Evolutionary conservation across 2,113 vertebrate genomes (phyloP), one percentile per base, ranked within the genome.

Genomic region (Formicarius rufipectus): DNA sequence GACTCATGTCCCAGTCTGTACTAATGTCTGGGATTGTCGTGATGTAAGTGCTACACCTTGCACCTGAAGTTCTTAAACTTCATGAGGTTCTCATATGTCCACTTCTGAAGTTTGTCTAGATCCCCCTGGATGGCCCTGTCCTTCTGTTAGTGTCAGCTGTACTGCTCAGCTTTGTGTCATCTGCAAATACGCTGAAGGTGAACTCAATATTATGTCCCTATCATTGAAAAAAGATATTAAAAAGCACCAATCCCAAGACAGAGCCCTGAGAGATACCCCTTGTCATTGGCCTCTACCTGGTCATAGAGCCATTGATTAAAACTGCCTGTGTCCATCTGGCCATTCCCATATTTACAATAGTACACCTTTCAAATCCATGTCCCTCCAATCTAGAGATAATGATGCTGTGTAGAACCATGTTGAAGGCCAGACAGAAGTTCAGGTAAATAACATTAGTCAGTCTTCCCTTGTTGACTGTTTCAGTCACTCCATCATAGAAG

Each of bases 161-260:
- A 53, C 12, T 6, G 16, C 55, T 68, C 17, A 83, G n/a, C 45
- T 27, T 82, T n/a, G 7, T 68, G 53, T 55, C 20, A 47, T 47
- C n/a, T 75, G 30, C 24, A 60, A 22, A 68, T 21, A 17, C 40
- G n/a, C 24, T 30, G 67, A 47, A 33, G 45, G 5, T 25, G 8
- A 45, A n/a, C 28, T n/a, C 0, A 0, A 21, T 39, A 20, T 53
- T 24, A 18, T 31, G 24, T 18, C 45, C 37, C n/a, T 40, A 24
- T n/a, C n/a, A 35, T 7, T 68, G 52, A 39, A 45, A 52, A 56
- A 74, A 20, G 8, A 20, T 52, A 24, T 20, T 20, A 31, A 89
- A 89, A 67, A 33, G 8, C 33, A 66, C 4, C 9, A 35, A 15
- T 53, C n/a, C 14, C 53, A n/a, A 68, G 53, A 68, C 24, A 68